phyloP scores from a whole-genome alignment of 2,797 vertebrate species.

The Etheostoma nigrum region DNA sequence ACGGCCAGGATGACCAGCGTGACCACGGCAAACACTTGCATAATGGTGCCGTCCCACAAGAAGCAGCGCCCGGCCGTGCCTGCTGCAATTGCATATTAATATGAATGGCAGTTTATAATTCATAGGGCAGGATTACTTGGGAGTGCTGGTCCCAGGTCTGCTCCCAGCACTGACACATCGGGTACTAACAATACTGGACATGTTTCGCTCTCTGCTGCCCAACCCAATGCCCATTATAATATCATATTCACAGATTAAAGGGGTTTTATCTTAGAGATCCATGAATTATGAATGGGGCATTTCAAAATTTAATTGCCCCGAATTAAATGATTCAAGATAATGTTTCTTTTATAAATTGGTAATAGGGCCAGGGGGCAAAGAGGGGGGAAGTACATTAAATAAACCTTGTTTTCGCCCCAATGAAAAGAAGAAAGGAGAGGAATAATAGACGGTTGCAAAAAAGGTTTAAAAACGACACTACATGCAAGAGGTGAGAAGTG shows the following conservation, averaged over 20 bases:
- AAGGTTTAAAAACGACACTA: constrained; percentile 53
- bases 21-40: constrained; percentile 71
- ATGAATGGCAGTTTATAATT: constrained; percentile 83
- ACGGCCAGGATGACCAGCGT: neutral
- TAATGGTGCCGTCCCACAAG: constrained; percentile 66
- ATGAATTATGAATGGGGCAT: constrained; percentile 88
- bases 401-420: constrained; percentile 51
- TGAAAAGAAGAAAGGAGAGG: constrained; percentile 45
- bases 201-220: constrained; percentile 77
- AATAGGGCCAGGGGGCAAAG: constrained; percentile 79
- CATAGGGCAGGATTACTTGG: constrained; percentile 77
- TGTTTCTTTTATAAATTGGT: constrained; percentile 90
- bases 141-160: constrained; percentile 75
- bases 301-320: constrained; percentile 88
- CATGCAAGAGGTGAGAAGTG: constrained; percentile 59
- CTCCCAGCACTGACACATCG: constrained; percentile 77
- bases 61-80: constrained; percentile 42
- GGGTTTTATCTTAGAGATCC: constrained; percentile 85
- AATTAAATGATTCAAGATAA: constrained; percentile 94
- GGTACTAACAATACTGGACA: constrained; percentile 85
- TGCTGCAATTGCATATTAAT: constrained; percentile 79
- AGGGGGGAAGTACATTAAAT: constrained; percentile 67
- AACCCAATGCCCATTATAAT: constrained; percentile 85
- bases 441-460: constrained; percentile 18
- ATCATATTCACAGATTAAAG: constrained; percentile 90